Percentiles rank a stretch among this genome's conserved stretches.
Evolutionary conservation across 2,113 vertebrate species (phyloP).

Genomic region (Furnarius figulus): DNA sequence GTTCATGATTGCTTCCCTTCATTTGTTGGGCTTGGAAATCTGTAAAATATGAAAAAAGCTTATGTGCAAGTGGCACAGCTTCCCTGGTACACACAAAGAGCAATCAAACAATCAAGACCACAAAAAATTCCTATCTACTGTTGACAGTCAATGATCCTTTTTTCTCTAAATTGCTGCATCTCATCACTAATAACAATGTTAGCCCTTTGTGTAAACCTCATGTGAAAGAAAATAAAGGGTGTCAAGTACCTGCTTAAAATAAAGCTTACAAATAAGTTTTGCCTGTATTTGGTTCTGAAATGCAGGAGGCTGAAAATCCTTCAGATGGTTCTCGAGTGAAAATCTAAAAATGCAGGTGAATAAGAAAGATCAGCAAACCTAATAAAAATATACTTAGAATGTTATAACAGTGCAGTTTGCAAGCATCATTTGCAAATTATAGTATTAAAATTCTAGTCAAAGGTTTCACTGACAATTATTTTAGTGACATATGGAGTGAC

Average conservation of each 20-base stretch:
- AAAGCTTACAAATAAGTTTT: not conserved
- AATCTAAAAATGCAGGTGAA: not conserved
- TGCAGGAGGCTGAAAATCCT: not conserved
- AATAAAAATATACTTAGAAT: not conserved
- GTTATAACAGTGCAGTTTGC: not conserved
- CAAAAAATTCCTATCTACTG: not conserved
- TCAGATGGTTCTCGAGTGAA: not conserved
- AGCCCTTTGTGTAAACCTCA: not conserved
- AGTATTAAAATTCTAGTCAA: conserved; percentile 22
- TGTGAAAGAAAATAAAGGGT: not conserved
- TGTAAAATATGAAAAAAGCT: not conserved
- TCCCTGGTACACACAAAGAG: not conserved
- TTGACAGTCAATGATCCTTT: not conserved
- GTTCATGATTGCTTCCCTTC: not conserved
- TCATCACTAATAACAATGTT: not conserved
- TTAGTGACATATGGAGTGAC: conserved; percentile 35
- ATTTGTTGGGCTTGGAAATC: not conserved
- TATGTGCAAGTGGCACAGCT: not conserved
- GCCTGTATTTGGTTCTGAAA: not conserved
- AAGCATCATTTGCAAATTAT: not conserved
- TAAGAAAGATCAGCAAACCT: not conserved
- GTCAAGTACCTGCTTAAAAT: not conserved
- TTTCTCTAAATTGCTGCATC: not conserved
- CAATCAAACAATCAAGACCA: not conserved
- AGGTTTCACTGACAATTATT: conserved; percentile 15